Conservation (phyloP, 2,888 invertebrate species). For the Drosophila gaucha region DNA sequence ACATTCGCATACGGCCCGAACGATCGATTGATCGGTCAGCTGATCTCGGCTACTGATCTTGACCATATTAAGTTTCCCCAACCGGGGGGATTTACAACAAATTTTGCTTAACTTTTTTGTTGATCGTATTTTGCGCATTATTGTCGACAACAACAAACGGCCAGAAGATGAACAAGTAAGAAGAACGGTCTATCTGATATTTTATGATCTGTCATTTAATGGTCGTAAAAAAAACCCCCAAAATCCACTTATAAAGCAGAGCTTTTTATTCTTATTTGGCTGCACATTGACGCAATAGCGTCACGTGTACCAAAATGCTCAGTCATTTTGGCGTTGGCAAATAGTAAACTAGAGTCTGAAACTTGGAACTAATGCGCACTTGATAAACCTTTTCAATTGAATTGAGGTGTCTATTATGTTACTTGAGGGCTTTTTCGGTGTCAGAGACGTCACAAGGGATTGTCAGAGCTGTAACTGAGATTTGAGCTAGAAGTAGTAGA, state of each 20-base stretch:
- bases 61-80: slow-evolving; percentile 1
- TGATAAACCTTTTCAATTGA: neutral
- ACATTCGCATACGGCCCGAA: no score
- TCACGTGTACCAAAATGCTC: slow-evolving; percentile 25
- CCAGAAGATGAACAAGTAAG: neutral
- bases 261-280: slow-evolving; percentile 23
- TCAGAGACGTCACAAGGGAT: no score
- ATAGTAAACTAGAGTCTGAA: neutral
- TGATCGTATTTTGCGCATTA: slow-evolving; percentile 3
- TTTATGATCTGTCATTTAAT: slow-evolving; percentile 51
- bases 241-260: slow-evolving; percentile 13
- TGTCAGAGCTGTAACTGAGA: no score
- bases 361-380: neutral
- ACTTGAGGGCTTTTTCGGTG: neutral
- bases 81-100: slow-evolving; percentile 21
- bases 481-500: no score
- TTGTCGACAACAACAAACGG: neutral
- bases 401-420: neutral
- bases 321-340: slow-evolving; percentile 17
- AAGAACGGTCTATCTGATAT: slow-evolving; percentile 26
- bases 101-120: neutral
- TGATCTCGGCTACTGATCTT: slow-evolving; percentile 21
- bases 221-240: slow-evolving; percentile 35
- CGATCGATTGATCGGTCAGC: slow-evolving; percentile 3
- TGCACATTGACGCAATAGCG: slow-evolving; percentile 29